Conservation (phyloP, 2,113 vertebrate species). For the Platysteira castanea region DNA sequence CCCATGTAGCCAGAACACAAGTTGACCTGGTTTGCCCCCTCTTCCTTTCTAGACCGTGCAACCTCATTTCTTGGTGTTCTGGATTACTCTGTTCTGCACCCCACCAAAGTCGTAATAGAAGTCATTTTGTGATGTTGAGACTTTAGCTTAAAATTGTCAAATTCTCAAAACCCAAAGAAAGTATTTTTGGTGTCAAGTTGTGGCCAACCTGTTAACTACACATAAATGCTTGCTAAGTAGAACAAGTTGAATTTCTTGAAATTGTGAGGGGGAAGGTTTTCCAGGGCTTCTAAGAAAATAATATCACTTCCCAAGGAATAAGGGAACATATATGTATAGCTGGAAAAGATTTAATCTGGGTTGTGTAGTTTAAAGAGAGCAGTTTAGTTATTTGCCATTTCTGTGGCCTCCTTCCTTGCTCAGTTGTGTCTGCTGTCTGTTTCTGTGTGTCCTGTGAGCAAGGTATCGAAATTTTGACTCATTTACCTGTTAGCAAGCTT, state of each 20-base stretch:
- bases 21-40: neutral
- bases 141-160: neutral
- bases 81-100: neutral
- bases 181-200: neutral
- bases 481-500: neutral
- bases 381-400: neutral
- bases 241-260: neutral
- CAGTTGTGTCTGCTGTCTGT: neutral
- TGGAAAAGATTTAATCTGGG: neutral
- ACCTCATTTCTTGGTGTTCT: neutral
- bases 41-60: neutral
- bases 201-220: neutral
- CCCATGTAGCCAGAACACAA: neutral
- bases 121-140: neutral
- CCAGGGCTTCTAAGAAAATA: neutral
- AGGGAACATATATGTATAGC: neutral
- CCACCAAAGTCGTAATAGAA: neutral
- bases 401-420: neutral
- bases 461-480: neutral
- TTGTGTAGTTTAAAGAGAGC: neutral
- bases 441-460: neutral
- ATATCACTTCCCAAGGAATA: neutral
- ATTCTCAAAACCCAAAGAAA: neutral
- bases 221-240: neutral
- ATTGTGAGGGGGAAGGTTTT: neutral